phyloP scores from a whole-genome alignment of 2,888 invertebrate genomes.

The Cataglyphis cursor region DNA sequence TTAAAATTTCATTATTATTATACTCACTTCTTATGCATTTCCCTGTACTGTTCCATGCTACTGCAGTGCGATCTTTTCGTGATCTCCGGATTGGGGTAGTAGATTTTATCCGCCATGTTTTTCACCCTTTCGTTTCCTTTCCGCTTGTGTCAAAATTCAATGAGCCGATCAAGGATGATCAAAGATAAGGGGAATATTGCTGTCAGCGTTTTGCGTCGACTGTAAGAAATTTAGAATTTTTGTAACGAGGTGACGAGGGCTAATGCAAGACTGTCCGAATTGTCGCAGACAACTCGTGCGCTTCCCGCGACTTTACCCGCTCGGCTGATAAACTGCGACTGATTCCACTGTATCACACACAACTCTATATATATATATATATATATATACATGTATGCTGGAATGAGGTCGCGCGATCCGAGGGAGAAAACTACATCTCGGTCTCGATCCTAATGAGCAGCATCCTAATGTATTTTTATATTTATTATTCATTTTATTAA shows the following conservation, averaged over 20 bases:
- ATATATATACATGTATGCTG: background rate
- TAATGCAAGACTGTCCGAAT: background rate
- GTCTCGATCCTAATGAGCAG: background rate
- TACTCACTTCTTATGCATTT: conserved; percentile 91
- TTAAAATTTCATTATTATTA: background rate
- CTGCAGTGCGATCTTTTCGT: conserved; percentile 90
- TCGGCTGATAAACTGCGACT: conserved; percentile 73
- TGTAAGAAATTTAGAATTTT: background rate
- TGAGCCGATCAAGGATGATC: background rate
- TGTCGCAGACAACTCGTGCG: background rate
- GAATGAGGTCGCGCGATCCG: background rate
- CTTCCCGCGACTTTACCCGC: conserved; percentile 50
- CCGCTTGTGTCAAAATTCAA: background rate
- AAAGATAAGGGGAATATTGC: background rate
- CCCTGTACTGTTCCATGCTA: conserved; percentile 92
- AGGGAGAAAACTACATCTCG: background rate
- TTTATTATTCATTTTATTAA: too few species aligned
- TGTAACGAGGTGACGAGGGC: background rate
- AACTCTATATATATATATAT: background rate
- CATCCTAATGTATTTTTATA: too few species aligned
- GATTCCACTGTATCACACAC: conserved; percentile 31
- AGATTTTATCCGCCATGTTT: conserved; percentile 87
- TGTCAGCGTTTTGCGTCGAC: background rate
- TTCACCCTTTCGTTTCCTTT: conserved; percentile 33
- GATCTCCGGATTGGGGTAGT: conserved; percentile 88